A percentile compares a stretch with the other conserved stretches of the same genome.
Evolutionary conservation across 92 coral and sea anemone genomes (phyloP).

Genomic region (Zoanthus sansibaricus): DNA sequence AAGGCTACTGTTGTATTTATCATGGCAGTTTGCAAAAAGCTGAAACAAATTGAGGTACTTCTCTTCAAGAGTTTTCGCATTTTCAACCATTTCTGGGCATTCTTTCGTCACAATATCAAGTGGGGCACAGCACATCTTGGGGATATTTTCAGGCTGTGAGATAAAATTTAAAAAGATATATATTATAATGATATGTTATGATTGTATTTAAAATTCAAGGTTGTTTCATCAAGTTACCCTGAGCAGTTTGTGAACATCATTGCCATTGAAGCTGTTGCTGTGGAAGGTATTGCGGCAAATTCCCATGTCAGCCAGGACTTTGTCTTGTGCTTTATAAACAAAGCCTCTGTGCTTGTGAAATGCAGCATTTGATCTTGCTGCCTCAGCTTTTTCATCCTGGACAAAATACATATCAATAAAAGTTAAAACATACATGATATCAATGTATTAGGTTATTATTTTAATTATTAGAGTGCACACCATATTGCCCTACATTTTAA

Average conservation of each 20-base stretch:
- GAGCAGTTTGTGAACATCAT: slow-evolving; percentile 35
- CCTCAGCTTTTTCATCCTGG: slow-evolving; percentile 28
- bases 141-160: slow-evolving; percentile 35
- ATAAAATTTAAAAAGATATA: background rate
- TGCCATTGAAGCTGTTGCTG: slow-evolving; percentile 43
- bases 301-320: slow-evolving; percentile 20
- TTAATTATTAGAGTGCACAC: background rate
- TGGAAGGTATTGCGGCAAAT: slow-evolving; percentile 34
- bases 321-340: slow-evolving; percentile 39
- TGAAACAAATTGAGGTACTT: slow-evolving; percentile 31
- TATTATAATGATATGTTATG: background rate
- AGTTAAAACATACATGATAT: background rate
- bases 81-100: slow-evolving; percentile 21
- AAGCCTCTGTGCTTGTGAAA: slow-evolving; percentile 24
- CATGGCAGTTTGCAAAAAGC: slow-evolving; percentile 10
- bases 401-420: slow-evolving; percentile 13
- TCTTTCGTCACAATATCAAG: slow-evolving; percentile 24
- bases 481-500: background rate
- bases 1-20: background rate
- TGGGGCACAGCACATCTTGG: slow-evolving; percentile 13
- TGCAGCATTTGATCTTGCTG: slow-evolving; percentile 18
- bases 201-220: background rate
- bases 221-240: slow-evolving; percentile 27
- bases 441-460: background rate
- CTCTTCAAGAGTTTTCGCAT: slow-evolving; percentile 15